Conservation (phyloP, 1,140 invertebrate genomes). For the Rhopalosiphum maidis region DNA sequence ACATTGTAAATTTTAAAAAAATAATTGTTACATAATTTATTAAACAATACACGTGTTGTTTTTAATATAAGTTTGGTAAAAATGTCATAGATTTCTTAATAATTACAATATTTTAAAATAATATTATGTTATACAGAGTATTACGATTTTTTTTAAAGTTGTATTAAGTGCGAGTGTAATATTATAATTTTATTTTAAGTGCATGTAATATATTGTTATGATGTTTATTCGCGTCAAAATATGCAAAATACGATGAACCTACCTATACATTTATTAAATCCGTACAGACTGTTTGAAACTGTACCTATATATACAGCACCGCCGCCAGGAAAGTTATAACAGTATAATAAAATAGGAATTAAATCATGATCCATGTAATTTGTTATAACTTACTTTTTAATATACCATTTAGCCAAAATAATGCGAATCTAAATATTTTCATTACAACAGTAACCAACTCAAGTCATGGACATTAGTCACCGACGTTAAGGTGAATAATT, state of each 20-base stretch:
- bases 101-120: neutral
- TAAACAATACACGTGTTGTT: neutral
- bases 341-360: neutral
- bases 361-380: neutral
- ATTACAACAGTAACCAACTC: neutral
- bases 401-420: neutral
- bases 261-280: neutral
- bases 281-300: neutral
- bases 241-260: neutral
- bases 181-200: neutral
- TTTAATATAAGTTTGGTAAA: neutral
- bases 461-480: neutral
- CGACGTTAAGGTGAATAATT: neutral
- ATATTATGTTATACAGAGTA: neutral
- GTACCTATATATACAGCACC: neutral
- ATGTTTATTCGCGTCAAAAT: neutral
- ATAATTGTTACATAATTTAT: neutral
- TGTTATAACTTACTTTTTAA: neutral
- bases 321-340: neutral
- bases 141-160: neutral
- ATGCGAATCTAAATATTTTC: conserved; percentile 33
- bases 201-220: neutral
- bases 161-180: neutral
- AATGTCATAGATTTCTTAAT: neutral
- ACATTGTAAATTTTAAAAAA: neutral